These are phyloP conservation scores for Pantelozetes paolii DNA, from an alignment of 2,888 invertebrate species.

Conservation along the genomic window DNA sequence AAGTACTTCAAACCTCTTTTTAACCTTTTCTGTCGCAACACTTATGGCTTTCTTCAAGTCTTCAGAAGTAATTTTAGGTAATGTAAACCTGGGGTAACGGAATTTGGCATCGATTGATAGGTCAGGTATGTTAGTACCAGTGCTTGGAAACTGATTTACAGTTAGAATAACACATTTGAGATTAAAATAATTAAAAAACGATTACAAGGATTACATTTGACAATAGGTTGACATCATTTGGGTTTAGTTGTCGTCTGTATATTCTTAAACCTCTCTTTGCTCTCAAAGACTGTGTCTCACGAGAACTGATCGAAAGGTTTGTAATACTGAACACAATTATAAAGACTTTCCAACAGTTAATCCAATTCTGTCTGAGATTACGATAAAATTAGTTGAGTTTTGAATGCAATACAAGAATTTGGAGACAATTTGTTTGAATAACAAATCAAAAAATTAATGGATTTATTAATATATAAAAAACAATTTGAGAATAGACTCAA, in stretches of 20 bases:
- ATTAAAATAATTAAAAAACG: not conserved
- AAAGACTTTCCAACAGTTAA: conserved; percentile 2
- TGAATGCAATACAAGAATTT: not conserved
- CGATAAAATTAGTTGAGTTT: not conserved
- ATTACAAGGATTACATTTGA: not conserved
- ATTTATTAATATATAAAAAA: too few relatives aligned
- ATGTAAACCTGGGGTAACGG: conserved; percentile 36
- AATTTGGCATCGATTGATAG: conserved; percentile 1
- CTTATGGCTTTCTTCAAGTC: conserved; percentile 43
- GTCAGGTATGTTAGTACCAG: not conserved
- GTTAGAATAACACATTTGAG: not conserved
- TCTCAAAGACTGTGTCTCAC: not conserved
- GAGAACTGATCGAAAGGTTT: not conserved
- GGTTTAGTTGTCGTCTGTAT: conserved; percentile 1
- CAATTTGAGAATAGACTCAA: too few relatives aligned
- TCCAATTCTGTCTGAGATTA: not conserved
- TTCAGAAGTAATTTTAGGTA: conserved; percentile 43
- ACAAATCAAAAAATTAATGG: too few relatives aligned
- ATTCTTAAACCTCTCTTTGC: conserved; percentile 22
- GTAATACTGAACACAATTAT: not conserved
- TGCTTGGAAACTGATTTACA: not conserved
- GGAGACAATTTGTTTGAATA: too few relatives aligned
- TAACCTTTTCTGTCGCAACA: conserved; percentile 41
- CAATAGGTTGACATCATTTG: not conserved
- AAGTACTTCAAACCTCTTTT: conserved; percentile 42